Evolutionary conservation across 2,888 invertebrate genomes (phyloP), one percentile per base, ranked within the genome.

Genomic region (Drosophila antonietae): DNA sequence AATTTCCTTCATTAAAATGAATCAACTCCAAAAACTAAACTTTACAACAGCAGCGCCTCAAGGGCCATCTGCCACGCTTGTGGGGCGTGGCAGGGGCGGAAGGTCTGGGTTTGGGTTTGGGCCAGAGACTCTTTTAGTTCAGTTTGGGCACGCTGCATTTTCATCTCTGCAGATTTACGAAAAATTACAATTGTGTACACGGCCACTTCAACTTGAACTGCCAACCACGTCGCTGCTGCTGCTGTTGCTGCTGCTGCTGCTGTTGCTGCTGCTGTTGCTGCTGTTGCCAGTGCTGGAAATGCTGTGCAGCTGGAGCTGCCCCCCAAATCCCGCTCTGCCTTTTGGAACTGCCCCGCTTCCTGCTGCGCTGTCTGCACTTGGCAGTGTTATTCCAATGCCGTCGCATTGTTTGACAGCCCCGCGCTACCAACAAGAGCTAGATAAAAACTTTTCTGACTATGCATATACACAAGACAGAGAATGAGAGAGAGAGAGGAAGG

Each of bases 111-210:
- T 4, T 28, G 6, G 5, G 31, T 1, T 14, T 15, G 10, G 43
- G 37, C 14, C 6, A 28, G 57, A 8, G 41, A 39, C 14, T 28
- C 31, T 49, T 7, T 18, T 20, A 20, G 15, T 1, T 33, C n/a
- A 28, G 58, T 14, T 47, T 23, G 37, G 58, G 10, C 18, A 10
- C 33, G 43, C 52, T 58, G 73, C 59, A 64, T 63, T 68, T 68
- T 66, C 74, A 78, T 79, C 73, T 77, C 62, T 67, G 68, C 71
- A 81, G 78, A 83, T 80, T 80, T 80, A 67, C 75, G 74, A 78
- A 83, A 76, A 83, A 86, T 87, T 77, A 82, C 88, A 76, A 78
- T 82, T 85, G 75, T 79, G 81, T 88, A 81, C 81, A 82, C 73
- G 73, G 69, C 72, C 74, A 88, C 88, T 88, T 88, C 81, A 88